phyloP scores from a whole-genome alignment of 1,140 invertebrate genomes.

The Anastatus disparis region DNA sequence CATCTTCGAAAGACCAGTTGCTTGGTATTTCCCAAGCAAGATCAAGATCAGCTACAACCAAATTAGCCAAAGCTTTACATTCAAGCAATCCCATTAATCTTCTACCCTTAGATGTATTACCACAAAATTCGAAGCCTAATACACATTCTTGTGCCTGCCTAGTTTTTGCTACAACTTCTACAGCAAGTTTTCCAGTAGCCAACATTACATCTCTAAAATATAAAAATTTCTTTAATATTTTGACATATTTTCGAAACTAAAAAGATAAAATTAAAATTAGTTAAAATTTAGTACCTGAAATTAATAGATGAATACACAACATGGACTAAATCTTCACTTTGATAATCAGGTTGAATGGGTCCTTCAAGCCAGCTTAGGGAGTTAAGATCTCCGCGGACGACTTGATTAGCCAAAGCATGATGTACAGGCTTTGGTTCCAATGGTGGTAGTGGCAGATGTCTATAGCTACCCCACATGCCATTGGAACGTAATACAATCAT shows the following conservation, averaged over 20 bases:
- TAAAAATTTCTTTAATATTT: no score
- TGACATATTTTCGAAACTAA: background rate
- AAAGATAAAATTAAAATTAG: background rate
- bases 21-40: constrained; percentile 84
- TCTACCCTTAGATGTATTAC: constrained; percentile 65
- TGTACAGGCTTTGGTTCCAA: constrained; percentile 61
- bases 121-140: constrained; percentile 81
- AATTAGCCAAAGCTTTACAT: constrained; percentile 71
- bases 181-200: constrained; percentile 77
- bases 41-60: constrained; percentile 69
- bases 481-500: constrained; percentile 77
- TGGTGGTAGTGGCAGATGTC: constrained; percentile 72
- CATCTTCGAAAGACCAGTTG: constrained; percentile 85
- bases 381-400: constrained; percentile 85
- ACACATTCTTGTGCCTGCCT: constrained; percentile 73
- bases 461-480: constrained; percentile 83
- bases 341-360: constrained; percentile 54
- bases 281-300: constrained; percentile 61
- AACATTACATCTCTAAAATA: constrained; percentile 78
- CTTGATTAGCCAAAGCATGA: constrained; percentile 83
- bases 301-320: constrained; percentile 77
- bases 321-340: constrained; percentile 62
- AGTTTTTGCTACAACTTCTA: constrained; percentile 70
- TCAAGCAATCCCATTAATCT: constrained; percentile 77
- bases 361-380: constrained; percentile 86